Evolutionary conservation across 30 jellyfish, hydroid and myxozoan species (phyloP).

Genomic region (Chrysaora quinquecirrha): DNA sequence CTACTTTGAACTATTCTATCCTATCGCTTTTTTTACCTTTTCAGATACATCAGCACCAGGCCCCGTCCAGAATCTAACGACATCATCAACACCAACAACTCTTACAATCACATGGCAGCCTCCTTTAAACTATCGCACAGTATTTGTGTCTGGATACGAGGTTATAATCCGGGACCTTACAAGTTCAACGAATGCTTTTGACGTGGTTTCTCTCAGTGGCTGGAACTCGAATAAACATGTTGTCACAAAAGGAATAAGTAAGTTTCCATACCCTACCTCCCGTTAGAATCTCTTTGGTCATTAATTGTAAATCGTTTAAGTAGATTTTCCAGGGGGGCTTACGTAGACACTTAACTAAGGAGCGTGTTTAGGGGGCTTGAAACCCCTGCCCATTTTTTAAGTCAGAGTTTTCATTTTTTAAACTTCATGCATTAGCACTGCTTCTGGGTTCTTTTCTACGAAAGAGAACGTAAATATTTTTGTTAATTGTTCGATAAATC

Average conservation of each 20-base stretch:
- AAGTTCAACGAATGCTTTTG: slow-evolving; percentile 33
- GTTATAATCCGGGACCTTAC: slow-evolving; percentile 47
- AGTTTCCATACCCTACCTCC: too few relatives aligned
- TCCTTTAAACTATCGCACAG: slow-evolving; percentile 47
- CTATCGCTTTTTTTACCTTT: background rate
- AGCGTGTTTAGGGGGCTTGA: too few relatives aligned
- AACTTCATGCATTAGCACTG: too few relatives aligned
- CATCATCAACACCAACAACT: slow-evolving; percentile 42
- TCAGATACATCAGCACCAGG: slow-evolving; percentile 64
- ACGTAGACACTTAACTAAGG: too few relatives aligned
- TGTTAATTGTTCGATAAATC: too few relatives aligned
- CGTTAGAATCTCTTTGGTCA: too few relatives aligned
- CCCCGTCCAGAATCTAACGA: slow-evolving; percentile 47
- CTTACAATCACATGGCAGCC: slow-evolving; percentile 75
- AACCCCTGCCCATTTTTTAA: too few relatives aligned
- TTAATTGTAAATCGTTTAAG: too few relatives aligned
- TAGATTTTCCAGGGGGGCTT: too few relatives aligned
- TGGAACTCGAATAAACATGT: slow-evolving; percentile 25
- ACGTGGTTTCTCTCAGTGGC: slow-evolving; percentile 30
- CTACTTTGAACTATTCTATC: background rate
- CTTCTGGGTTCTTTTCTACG: too few relatives aligned
- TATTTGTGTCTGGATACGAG: slow-evolving; percentile 81
- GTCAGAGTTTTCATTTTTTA: too few relatives aligned
- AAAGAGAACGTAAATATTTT: too few relatives aligned
- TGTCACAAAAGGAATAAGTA: slow-evolving; percentile 18